Evolutionary conservation across 2,888 invertebrate species (phyloP), one percentile per base, ranked within the genome.

Genomic region (Lottia scabra): DNA sequence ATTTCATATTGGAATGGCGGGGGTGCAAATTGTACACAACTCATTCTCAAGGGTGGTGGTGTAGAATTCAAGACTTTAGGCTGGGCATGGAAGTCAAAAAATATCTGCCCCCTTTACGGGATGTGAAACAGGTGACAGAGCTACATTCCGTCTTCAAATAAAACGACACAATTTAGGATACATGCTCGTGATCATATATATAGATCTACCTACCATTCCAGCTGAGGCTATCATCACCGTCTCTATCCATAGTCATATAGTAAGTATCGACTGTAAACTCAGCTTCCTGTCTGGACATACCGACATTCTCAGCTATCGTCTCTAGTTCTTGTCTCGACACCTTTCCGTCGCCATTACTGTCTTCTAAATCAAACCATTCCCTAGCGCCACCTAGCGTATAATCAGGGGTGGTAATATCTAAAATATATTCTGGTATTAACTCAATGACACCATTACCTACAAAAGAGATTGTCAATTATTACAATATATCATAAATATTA

Each of bases 361-460:
- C 85, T 67, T 85, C 85, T 10, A 86, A 79, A 1, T 80, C 68
- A 72, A 84, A 86, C 85, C 84, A 85, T 72, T 86, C 86, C 12
- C 66, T 72, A 43, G 86, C 85, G 13, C 78, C 80, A 38, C 78
- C 78, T 0, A 75, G 62, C 16, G 80, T 81, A 74, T 80, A 81
- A 72, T 84, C 81, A 15, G 84, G 82, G 0, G 80, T 75, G 45
- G 81, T 77, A 43, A 86, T 78, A 69, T 85, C 84, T 62, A 80
- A 72, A 38, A 84, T 65, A 71, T 84, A 86, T 70, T 86, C 86
- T 0, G 86, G 86, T 19, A 86, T 81, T 68, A 86, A 84, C 56
- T 85, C 86, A 10, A 86, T 82, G 10, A 76, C 75, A 5, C 84
- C 82, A 67, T 86, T 81, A 45, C 81, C 85, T 86, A 69, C 0